Evolutionary conservation across 2,888 invertebrate species (phyloP).

Genomic region (Stenchaetothrips biformis): DNA sequence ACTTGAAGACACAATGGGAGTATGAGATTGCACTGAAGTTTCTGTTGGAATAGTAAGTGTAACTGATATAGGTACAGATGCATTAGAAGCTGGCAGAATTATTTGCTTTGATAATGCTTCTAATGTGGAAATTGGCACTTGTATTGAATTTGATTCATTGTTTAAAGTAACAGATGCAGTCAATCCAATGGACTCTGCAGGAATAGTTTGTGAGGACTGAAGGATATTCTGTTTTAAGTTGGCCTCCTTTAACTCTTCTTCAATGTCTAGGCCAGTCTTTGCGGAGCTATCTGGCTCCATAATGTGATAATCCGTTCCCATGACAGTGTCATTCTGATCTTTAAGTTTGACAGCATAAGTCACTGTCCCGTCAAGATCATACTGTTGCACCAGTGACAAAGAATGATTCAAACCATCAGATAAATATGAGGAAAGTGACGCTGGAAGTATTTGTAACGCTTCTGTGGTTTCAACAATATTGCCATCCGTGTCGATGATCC

Average conservation of each 20-base stretch:
- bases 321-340: background rate
- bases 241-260: background rate
- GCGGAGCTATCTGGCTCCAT: background rate
- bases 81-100: background rate
- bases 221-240: background rate
- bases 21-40: background rate
- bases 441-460: background rate
- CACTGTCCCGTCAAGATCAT: constrained; percentile 3
- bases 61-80: background rate
- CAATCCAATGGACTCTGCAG: background rate
- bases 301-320: background rate
- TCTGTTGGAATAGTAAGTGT: background rate
- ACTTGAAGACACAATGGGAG: background rate
- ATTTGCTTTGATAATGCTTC: constrained; percentile 14
- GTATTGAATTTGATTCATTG: background rate
- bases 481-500: background rate
- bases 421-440: background rate
- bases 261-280: background rate
- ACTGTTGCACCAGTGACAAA: background rate
- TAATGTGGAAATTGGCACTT: background rate
- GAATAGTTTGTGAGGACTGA: background rate
- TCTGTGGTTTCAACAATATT: background rate
- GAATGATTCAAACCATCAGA: background rate
- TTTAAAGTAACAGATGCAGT: background rate
- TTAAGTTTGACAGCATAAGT: background rate